Conservation (phyloP, 2,888 invertebrate species). For the Macropis europaea region DNA sequence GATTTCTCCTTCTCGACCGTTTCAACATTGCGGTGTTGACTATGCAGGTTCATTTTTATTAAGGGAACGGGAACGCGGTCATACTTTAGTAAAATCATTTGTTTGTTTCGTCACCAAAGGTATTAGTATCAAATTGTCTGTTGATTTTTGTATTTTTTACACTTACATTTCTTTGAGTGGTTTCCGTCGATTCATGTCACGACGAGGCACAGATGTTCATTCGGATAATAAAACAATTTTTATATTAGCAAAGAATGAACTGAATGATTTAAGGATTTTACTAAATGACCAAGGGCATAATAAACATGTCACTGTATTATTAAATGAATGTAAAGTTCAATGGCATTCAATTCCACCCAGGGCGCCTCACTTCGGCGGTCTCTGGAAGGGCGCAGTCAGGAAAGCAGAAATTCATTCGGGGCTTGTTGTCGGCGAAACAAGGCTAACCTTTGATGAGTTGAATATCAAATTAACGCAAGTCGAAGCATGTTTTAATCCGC, state of each 20-base stretch:
- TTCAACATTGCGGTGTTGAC: too few relatives aligned
- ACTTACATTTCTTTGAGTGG: too few relatives aligned
- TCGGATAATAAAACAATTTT: background rate
- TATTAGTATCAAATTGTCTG: too few relatives aligned
- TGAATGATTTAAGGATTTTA: background rate
- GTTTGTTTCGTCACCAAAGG: too few relatives aligned
- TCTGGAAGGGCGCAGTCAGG: slow-evolving; percentile 16
- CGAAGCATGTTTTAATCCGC: slow-evolving; percentile 2
- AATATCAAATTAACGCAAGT: background rate
- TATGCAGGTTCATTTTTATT: too few relatives aligned
- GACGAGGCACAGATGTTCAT: too few relatives aligned
- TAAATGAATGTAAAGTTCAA: background rate
- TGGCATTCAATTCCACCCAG: slow-evolving; percentile 45
- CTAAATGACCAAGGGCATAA: background rate
- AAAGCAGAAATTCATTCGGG: background rate
- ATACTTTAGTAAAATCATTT: too few relatives aligned
- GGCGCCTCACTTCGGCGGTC: slow-evolving; percentile 11
- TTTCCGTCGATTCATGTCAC: too few relatives aligned
- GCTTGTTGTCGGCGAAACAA: background rate
- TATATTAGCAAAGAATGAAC: background rate
- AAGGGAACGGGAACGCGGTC: too few relatives aligned
- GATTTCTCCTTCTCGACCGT: too few relatives aligned
- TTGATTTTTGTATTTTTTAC: too few relatives aligned
- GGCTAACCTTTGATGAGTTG: background rate
- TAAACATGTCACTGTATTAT: background rate